Percentiles rank a stretch among this genome's conserved stretches.
Evolutionary conservation across 1,140 invertebrate genomes (phyloP).

Genomic region (Cherax destructor): DNA sequence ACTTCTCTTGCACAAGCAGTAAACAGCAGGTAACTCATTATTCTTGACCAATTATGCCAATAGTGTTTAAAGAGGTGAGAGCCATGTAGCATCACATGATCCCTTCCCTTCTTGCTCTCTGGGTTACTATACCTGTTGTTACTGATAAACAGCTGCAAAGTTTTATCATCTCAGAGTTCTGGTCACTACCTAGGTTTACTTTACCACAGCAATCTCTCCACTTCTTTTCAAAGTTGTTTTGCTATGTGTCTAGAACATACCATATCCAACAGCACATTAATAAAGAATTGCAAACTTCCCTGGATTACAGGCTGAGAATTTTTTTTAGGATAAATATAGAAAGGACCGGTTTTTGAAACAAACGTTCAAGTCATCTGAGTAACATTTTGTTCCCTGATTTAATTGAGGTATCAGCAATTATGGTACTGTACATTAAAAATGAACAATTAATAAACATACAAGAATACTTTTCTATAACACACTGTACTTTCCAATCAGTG

Average conservation of each 20-base stretch:
- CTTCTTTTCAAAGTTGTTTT: background rate
- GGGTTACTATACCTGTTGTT: slow-evolving; percentile 42
- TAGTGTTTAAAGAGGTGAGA: slow-evolving; percentile 3
- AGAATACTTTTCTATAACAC: background rate
- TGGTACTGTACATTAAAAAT: background rate
- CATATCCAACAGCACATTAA: background rate
- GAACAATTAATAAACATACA: background rate
- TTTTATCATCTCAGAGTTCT: background rate
- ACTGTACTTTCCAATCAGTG: background rate
- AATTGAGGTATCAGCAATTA: background rate
- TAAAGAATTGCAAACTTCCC: background rate
- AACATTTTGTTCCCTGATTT: too few relatives aligned
- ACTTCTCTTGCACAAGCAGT: slow-evolving; percentile 12
- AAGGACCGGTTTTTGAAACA: too few relatives aligned
- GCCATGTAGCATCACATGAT: slow-evolving; percentile 12
- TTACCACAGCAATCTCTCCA: background rate
- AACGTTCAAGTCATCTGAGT: too few relatives aligned
- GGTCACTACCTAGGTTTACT: background rate
- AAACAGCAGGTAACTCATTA: background rate
- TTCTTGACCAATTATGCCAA: background rate
- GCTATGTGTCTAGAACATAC: background rate
- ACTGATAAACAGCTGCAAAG: background rate
- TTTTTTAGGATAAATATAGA: too few relatives aligned
- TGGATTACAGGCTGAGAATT: background rate
- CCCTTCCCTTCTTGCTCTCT: background rate